These are phyloP conservation scores for Pristionchus japonicus DNA, from an alignment of 2,888 invertebrate species.

Conservation along the genomic window DNA sequence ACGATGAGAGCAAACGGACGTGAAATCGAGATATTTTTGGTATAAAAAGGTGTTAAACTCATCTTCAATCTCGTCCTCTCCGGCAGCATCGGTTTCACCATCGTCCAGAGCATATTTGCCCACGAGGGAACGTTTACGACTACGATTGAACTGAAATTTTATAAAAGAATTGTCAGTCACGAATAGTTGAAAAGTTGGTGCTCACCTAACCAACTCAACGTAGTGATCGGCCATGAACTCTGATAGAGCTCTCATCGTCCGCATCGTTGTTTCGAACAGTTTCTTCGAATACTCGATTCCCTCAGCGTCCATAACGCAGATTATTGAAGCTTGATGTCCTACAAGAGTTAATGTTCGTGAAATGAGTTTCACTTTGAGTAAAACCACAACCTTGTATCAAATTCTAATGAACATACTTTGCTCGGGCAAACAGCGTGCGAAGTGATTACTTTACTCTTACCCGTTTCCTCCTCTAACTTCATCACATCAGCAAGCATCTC, in stretches of 20 bases:
- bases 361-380: too few species aligned
- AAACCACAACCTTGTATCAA: too few species aligned
- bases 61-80: conserved; percentile 70
- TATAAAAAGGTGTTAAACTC: neutral
- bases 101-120: conserved; percentile 63
- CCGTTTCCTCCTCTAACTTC: conserved; percentile 66
- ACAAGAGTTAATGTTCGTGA: neutral
- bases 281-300: conserved; percentile 27
- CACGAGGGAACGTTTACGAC: conserved; percentile 69
- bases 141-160: conserved; percentile 56
- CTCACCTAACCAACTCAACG: conserved; percentile 69
- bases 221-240: conserved; percentile 73
- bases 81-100: conserved; percentile 67
- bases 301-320: conserved; percentile 68
- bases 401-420: too few species aligned
- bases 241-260: conserved; percentile 63
- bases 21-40: neutral
- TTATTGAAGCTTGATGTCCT: conserved; percentile 68
- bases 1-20: conserved; percentile 50
- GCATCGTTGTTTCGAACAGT: neutral
- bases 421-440: too few species aligned
- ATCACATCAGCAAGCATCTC: conserved; percentile 66
- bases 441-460: too few species aligned
- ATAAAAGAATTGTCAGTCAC: too few species aligned
- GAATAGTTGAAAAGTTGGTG: too few species aligned